Percentiles rank a stretch among this genome's conserved stretches.
phyloP scores from a whole-genome alignment of 2,113 vertebrate species.

The Budorcas taxicolor region DNA sequence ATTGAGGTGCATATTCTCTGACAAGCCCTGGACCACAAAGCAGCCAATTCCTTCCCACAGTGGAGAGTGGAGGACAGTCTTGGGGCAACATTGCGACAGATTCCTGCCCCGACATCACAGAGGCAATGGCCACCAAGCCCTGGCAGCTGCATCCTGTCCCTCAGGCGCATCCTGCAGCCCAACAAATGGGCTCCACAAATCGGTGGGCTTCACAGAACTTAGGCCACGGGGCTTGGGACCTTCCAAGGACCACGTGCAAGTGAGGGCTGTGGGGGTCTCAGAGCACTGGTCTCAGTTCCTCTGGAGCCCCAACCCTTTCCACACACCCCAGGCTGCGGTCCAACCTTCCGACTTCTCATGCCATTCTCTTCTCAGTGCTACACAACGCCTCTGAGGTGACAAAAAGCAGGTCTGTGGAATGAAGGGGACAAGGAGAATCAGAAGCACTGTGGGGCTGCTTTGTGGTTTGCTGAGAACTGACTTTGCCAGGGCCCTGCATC shows the following conservation, averaged over 20 bases:
- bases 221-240: neutral
- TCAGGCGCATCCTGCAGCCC: accelerated
- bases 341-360: no score
- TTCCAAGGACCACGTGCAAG: neutral
- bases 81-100: neutral
- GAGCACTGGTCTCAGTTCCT: no score
- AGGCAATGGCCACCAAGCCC: no score
- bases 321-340: no score
- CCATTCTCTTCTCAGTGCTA: no score
- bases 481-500: accelerated
- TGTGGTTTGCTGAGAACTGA: neutral
- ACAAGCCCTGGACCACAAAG: no score
- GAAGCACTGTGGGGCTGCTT: neutral
- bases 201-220: accelerated
- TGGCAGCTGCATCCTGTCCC: neutral
- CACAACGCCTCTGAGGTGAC: no score
- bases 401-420: neutral
- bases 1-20: no score
- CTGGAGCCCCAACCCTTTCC: no score
- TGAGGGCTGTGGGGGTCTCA: neutral
- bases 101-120: neutral
- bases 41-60: no score
- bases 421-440: neutral
- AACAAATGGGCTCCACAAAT: neutral
- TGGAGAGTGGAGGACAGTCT: neutral